Evolutionary conservation across 2,888 invertebrate species (phyloP).

Genomic region (Drosophila crucigera): DNA sequence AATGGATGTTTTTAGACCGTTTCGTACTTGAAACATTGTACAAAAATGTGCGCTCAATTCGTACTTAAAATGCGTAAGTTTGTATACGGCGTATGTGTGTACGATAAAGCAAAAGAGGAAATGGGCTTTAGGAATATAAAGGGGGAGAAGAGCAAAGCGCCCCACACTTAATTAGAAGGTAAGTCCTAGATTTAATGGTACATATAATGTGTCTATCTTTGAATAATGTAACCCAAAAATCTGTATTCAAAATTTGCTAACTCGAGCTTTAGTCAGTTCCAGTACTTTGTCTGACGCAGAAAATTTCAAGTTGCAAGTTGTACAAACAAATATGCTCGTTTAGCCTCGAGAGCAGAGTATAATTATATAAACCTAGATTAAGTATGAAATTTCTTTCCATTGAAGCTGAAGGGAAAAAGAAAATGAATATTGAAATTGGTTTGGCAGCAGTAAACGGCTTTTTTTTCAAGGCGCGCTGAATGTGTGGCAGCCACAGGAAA

Average conservation of each 20-base stretch:
- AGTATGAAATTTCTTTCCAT: slow-evolving; percentile 60
- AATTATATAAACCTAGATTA: slow-evolving; percentile 70
- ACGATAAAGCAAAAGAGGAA: background rate
- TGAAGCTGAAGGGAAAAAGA: slow-evolving; percentile 61
- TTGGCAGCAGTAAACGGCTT: slow-evolving; percentile 66
- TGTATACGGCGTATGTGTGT: background rate
- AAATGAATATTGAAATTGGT: slow-evolving; percentile 80
- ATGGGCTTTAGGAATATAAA: background rate
- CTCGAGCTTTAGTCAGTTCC: background rate
- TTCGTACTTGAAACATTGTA: background rate
- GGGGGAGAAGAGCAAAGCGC: background rate
- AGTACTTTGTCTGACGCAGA: background rate
- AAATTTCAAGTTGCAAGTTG: background rate
- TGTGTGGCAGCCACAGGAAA: slow-evolving; percentile 49
- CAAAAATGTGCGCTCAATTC: background rate
- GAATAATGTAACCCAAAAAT: background rate
- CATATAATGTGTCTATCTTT: background rate
- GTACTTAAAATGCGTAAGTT: background rate
- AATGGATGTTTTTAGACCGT: background rate
- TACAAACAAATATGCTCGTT: background rate
- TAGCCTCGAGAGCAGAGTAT: slow-evolving; percentile 52
- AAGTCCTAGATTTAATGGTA: background rate
- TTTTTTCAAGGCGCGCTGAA: slow-evolving; percentile 7
- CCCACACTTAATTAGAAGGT: background rate
- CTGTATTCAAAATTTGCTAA: background rate